Percentiles rank a stretch among this genome's conserved stretches.
Evolutionary conservation across 2,797 vertebrate species (phyloP).

Genomic region (Acridotheres tristis): DNA sequence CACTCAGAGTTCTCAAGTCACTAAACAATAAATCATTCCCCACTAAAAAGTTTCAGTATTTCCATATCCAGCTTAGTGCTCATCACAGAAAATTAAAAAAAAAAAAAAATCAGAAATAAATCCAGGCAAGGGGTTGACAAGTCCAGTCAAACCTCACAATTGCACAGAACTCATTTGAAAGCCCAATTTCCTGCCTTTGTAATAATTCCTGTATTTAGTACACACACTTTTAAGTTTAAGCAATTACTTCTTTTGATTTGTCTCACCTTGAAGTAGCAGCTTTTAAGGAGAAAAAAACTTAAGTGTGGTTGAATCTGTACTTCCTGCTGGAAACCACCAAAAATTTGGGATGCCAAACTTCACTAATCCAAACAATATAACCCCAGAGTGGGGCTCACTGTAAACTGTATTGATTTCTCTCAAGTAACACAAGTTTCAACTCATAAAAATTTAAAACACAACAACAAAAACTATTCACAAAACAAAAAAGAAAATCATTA

Average conservation of each 20-base stretch:
- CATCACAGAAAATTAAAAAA: neutral
- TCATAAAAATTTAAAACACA: neutral
- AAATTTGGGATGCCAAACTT: neutral
- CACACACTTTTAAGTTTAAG: neutral
- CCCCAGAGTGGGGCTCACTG: neutral
- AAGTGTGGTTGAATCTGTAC: neutral
- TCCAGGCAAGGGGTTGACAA: neutral
- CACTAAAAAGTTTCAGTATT: neutral
- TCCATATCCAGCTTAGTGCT: neutral
- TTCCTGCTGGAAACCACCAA: neutral
- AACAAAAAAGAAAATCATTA: neutral
- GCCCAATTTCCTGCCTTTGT: neutral
- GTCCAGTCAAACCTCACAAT: neutral
- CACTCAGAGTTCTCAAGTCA: neutral
- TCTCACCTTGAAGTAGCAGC: neutral
- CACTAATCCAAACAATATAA: neutral
- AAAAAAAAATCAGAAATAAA: neutral
- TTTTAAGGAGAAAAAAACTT: neutral
- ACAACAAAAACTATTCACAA: neutral
- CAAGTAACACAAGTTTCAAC: neutral
- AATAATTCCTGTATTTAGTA: neutral
- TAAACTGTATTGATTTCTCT: neutral
- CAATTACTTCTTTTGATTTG: slow-evolving; percentile 1
- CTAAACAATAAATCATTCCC: neutral
- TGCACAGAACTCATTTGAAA: neutral